phyloP scores from a whole-genome alignment of 2,888 invertebrate species.

The Leucophora obtusa region DNA sequence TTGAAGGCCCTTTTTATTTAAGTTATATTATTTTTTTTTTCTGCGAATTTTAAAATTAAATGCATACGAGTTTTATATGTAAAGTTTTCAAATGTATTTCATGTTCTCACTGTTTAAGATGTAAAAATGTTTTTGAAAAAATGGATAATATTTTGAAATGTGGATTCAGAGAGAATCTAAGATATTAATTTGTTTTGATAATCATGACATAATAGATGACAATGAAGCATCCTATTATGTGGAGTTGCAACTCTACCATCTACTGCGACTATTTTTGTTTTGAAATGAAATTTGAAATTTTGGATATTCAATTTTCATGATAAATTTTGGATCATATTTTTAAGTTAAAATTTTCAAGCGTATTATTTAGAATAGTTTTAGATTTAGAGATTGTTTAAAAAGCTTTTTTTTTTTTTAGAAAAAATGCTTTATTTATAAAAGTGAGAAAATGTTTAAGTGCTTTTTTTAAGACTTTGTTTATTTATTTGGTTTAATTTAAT shows the following conservation, averaged over 20 bases:
- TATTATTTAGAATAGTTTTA: constrained; percentile 22
- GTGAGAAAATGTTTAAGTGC: constrained; percentile 40
- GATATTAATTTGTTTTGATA: constrained; percentile 42
- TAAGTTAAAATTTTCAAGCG: constrained; percentile 18
- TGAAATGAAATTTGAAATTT: constrained; percentile 74
- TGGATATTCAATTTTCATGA: constrained; percentile 73
- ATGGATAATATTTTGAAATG: constrained; percentile 49
- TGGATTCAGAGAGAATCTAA: constrained; percentile 50
- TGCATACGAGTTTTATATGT: neutral
- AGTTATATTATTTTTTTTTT: neutral
- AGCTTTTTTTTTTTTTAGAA: constrained; percentile 22
- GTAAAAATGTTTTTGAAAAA: constrained; percentile 13
- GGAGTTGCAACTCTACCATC: constrained; percentile 78
- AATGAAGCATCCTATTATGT: constrained; percentile 76
- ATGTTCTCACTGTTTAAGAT: constrained; percentile 23
- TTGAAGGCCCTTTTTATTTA: too few relatives aligned
- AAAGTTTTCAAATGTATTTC: neutral
- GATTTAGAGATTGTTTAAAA: constrained; percentile 32
- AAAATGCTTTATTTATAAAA: constrained; percentile 31
- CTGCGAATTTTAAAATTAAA: too few relatives aligned
- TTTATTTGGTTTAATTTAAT: constrained; percentile 46
- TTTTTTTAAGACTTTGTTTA: constrained; percentile 22
- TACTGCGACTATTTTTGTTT: constrained; percentile 61
- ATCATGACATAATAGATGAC: constrained; percentile 75
- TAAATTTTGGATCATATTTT: constrained; percentile 68